phyloP scores from a whole-genome alignment of 1,140 invertebrate species.

The Ctenoplectra terminalis region DNA sequence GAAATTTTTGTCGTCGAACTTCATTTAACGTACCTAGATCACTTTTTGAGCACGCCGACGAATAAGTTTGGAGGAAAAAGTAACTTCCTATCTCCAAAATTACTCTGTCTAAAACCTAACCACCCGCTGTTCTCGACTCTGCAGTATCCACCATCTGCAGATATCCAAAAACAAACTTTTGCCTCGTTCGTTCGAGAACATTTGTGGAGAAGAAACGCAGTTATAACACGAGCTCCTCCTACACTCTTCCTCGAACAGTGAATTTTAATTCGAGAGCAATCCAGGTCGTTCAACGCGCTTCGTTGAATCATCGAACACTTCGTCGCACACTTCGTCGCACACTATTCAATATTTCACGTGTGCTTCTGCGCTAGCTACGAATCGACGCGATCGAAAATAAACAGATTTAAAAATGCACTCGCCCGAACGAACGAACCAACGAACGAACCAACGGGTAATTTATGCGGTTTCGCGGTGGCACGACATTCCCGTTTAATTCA shows the following conservation, averaged over 20 bases:
- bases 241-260: no score
- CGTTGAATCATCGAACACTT: not conserved
- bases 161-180: slow-evolving; percentile 19
- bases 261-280: slow-evolving; percentile 5
- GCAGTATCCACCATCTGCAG: slow-evolving; percentile 6
- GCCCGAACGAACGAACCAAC: no score
- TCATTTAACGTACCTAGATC: not conserved
- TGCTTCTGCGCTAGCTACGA: not conserved
- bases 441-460: not conserved
- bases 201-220: not conserved
- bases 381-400: slow-evolving; percentile 4
- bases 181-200: not conserved
- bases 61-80: not conserved
- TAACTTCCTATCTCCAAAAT: slow-evolving; percentile 14
- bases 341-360: not conserved
- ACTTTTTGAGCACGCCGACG: not conserved
- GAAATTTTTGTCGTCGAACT: not conserved
- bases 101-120: not conserved
- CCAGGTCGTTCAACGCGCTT: not conserved
- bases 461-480: slow-evolving; percentile 24
- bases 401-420: not conserved
- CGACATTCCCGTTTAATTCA: slow-evolving; percentile 3
- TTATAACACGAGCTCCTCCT: not conserved
- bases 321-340: no score
- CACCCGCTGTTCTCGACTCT: slow-evolving; percentile 1